These are phyloP conservation scores for Nephrocerus scutellatus DNA, from an alignment of 2,888 invertebrate genomes.

Conservation along the genomic window DNA sequence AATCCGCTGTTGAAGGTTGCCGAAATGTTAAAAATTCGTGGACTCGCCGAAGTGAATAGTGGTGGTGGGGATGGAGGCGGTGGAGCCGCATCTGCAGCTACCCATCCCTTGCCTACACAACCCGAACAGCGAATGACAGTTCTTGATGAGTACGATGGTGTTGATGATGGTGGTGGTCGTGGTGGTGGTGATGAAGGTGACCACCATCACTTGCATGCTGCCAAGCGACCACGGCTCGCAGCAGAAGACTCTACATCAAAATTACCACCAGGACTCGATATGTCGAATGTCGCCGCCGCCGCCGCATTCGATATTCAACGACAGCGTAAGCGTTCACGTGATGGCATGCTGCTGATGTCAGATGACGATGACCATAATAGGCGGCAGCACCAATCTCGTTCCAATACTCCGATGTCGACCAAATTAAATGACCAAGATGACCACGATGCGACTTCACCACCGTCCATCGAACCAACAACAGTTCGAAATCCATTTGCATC, in stretches of 20 bases:
- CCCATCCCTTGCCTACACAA: constrained; percentile 31
- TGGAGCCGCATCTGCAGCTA: constrained; percentile 51
- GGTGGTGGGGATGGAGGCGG: constrained; percentile 51
- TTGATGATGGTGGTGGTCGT: constrained; percentile 55
- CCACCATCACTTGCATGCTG: constrained; percentile 22
- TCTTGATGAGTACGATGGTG: constrained; percentile 32
- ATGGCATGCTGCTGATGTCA: constrained; percentile 39
- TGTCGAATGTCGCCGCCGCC: constrained; percentile 18
- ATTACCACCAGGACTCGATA: constrained; percentile 19
- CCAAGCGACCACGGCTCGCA: constrained; percentile 18
- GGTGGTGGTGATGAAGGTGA: constrained; percentile 38
- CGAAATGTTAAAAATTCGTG: constrained; percentile 77
- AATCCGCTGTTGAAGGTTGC: constrained; percentile 79
- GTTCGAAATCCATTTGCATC: constrained; percentile 45
- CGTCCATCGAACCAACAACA: constrained; percentile 35
- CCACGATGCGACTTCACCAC: constrained; percentile 12
- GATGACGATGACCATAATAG: constrained; percentile 27
- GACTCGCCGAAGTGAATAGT: constrained; percentile 70
- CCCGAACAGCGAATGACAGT: constrained; percentile 40
- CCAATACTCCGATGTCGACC: constrained; percentile 24
- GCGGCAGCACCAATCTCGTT: constrained; percentile 7
- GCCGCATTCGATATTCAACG: constrained; percentile 26
- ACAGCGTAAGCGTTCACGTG: constrained; percentile 51
- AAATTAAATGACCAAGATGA: constrained; percentile 9
- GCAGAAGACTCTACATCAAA: constrained; percentile 5